Percentiles rank a stretch among this genome's conserved stretches.
phyloP scores from a whole-genome alignment of 2,113 vertebrate species.

The Dasypus novemcinctus region DNA sequence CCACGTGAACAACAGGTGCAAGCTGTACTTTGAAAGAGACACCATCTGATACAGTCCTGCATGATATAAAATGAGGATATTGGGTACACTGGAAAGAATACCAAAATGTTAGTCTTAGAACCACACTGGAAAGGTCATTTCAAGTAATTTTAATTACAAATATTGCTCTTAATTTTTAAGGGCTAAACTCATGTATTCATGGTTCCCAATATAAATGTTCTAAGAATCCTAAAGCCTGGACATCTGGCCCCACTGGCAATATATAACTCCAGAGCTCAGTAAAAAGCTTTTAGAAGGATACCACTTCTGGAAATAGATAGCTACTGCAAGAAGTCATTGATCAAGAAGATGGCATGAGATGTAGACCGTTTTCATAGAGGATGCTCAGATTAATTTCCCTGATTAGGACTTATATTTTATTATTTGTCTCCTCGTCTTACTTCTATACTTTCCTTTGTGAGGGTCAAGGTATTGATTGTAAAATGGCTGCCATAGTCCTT shows the following conservation, averaged over 20 bases:
- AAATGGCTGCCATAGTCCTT: not conserved
- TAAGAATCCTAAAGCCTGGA: not conserved
- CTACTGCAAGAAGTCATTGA: not conserved
- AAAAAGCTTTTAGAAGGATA: not conserved
- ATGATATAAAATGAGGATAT: not conserved
- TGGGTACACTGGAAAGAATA: not conserved
- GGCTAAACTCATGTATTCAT: not conserved
- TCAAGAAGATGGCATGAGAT: not conserved
- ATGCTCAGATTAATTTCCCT: not conserved
- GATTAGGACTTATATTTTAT: not conserved
- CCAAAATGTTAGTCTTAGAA: not conserved
- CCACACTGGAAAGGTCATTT: not conserved
- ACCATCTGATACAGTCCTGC: not conserved
- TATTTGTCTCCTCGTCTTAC: not conserved
- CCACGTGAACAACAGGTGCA: not conserved
- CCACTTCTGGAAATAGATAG: not conserved
- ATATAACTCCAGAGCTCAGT: not conserved
- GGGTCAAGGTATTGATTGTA: not conserved
- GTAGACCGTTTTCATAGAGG: not conserved
- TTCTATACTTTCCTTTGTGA: not conserved
- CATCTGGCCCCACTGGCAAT: not conserved
- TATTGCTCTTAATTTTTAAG: not conserved
- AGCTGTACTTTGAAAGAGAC: not conserved
- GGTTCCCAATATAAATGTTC: not conserved
- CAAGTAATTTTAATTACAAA: not conserved